Percentiles rank a stretch among this genome's conserved stretches.
These are phyloP conservation scores for Entomobrya proxima DNA, from an alignment of 2,888 invertebrate species.

Conservation along the genomic window DNA sequence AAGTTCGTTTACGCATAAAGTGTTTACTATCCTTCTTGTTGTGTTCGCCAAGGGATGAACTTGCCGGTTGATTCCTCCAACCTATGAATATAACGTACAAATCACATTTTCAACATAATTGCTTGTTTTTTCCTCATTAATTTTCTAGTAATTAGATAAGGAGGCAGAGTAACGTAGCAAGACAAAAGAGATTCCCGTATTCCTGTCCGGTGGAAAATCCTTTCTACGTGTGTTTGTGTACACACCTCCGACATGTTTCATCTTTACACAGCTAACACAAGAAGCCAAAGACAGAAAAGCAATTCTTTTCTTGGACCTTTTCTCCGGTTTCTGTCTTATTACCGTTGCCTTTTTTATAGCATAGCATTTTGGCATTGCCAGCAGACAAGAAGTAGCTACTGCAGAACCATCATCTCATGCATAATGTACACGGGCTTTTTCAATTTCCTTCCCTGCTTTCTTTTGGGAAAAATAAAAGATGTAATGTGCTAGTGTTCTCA, in stretches of 20 bases:
- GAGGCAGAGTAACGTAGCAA: neutral
- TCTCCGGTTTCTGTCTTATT: neutral
- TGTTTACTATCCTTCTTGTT: too few relatives aligned
- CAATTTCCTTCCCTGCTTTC: slow-evolving; percentile 12
- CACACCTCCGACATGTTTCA: neutral
- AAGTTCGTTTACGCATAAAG: neutral
- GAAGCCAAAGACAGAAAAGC: neutral
- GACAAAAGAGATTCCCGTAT: neutral
- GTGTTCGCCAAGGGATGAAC: too few relatives aligned
- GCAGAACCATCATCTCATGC: slow-evolving; percentile 37
- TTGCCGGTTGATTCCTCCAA: too few relatives aligned
- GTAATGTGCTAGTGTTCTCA: neutral
- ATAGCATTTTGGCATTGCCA: neutral
- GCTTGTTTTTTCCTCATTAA: slow-evolving; percentile 3
- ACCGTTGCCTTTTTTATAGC: slow-evolving; percentile 21
- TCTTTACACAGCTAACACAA: neutral
- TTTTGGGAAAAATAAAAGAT: slow-evolving; percentile 36
- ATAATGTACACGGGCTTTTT: slow-evolving; percentile 40
- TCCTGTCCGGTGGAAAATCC: neutral
- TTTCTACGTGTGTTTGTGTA: neutral
- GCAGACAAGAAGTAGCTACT: neutral
- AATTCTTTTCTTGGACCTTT: slow-evolving; percentile 1
- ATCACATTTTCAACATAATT: neutral
- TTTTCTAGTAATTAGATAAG: slow-evolving; percentile 41
- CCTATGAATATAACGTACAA: too few relatives aligned